Base-by-base conservation (phyloP, 2,888 invertebrate species). In the Glaucopsyche alexis region DNA sequence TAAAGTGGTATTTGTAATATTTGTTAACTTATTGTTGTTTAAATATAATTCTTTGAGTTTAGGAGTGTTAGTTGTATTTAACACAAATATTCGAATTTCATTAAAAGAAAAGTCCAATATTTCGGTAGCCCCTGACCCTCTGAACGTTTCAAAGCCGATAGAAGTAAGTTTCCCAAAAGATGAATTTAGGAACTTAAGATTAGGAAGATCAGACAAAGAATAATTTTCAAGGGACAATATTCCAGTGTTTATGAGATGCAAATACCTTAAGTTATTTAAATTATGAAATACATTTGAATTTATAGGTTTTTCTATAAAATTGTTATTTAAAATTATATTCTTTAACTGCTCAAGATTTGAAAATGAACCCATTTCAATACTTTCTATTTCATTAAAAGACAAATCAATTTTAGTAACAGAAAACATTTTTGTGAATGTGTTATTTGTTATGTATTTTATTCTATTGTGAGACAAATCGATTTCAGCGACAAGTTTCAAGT, bases 71-170 rank as follows among this genome's bases (percentile, higher is more conserved):
- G 75, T 71, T 52, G 75, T 76, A 66, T 75, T 76, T n/a, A 75
- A 42, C 42, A 55, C 7, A 65, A 76, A 75, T 38, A 65, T 52
- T 64, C 72, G 65, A 70, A 76, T 50, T 19, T 71, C 11, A 29
- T 76, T 76, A 64, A 67, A 71, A 14, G 76, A 75, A n/a, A 76
- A 42, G 55, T 76, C 75, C 9, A 76, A 50, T 45, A 71, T 45
- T 72, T 74, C 65, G n/a, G 75, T 72, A 38, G 38, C 55, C 7
- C 71, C 72, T 38, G 74, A 72, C 19, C 52, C 40, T 55, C 73
- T 72, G 67, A 75, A 76, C 29, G 74, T 42, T 9, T 74, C 72
- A 70, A 74, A 76, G 16, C 73, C 76, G 38, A 76, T 70, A n/a
- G 8, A 71, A 70, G 73, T 70, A 70, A 76, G 49, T 55, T 71